Conservation (phyloP, 2,888 invertebrate species). For the Macropis europaea region DNA sequence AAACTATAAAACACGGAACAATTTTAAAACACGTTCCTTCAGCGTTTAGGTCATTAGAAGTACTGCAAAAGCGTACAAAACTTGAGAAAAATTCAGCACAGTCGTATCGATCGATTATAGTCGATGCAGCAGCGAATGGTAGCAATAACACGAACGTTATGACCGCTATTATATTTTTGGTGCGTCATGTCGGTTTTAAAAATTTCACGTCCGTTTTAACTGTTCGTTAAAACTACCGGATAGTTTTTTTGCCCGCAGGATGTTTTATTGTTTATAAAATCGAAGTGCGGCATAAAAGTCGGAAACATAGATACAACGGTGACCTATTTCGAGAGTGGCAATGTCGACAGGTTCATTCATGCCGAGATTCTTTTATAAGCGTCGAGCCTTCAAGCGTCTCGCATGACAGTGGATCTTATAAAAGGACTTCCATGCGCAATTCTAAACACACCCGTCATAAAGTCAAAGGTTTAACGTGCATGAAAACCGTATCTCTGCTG, state of each 20-base stretch:
- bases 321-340: conserved; percentile 67
- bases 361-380: conserved; percentile 34
- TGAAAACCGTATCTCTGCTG: not conserved
- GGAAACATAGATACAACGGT: conserved; percentile 42
- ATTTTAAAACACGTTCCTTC: too few species aligned
- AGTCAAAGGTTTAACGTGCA: conserved; percentile 1
- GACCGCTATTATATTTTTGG: too few species aligned
- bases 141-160: too few species aligned
- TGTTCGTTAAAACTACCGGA: not conserved
- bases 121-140: too few species aligned
- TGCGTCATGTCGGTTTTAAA: too few species aligned
- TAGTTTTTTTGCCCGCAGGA: not conserved
- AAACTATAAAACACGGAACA: too few species aligned
- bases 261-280: not conserved
- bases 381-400: conserved; percentile 21
- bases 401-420: conserved; percentile 10
- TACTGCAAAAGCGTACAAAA: too few species aligned
- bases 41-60: too few species aligned
- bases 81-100: too few species aligned
- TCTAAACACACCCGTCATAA: not conserved
- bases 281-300: not conserved
- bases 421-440: conserved; percentile 3
- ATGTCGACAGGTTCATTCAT: conserved; percentile 66
- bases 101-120: too few species aligned
- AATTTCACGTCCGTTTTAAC: not conserved